A percentile compares a stretch with the other conserved stretches of the same genome.
Evolutionary conservation across 2,113 vertebrate genomes (phyloP).

Genomic region (Dendropsophus ebraccatus): DNA sequence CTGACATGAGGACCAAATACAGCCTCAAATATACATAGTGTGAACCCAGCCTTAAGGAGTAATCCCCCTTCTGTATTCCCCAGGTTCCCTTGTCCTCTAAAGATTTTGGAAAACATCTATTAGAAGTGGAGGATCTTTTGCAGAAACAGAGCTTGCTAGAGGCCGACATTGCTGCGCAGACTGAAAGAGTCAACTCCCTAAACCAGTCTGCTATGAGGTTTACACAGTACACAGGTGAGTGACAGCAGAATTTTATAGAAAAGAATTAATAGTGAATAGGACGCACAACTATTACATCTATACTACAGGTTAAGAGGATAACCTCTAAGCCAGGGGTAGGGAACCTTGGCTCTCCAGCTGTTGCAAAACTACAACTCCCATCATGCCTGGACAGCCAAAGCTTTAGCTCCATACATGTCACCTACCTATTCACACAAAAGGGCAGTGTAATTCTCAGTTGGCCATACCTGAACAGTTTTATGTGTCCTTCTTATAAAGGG

Average conservation of each 20-base stretch:
- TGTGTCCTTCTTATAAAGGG: no score
- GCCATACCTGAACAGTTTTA: neutral
- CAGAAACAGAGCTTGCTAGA: slow-evolving; percentile 92
- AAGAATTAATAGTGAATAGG: neutral
- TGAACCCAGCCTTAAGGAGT: no score
- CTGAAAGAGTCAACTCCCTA: slow-evolving; percentile 85
- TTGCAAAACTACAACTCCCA: no score
- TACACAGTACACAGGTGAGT: slow-evolving; percentile 84
- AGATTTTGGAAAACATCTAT: slow-evolving; percentile 91
- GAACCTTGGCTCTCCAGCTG: no score
- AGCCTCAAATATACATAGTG: no score
- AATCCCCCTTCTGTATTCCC: neutral
- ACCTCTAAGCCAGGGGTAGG: neutral
- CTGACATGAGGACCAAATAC: no score
- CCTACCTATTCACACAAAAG: neutral
- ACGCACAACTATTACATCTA: no score
- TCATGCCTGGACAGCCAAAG: no score
- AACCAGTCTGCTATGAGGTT: slow-evolving; percentile 86
- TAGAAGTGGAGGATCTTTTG: slow-evolving; percentile 91
- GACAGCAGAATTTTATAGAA: neutral
- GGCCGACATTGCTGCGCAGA: slow-evolving; percentile 86
- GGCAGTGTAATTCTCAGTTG: neutral
- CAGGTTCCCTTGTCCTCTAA: slow-evolving; percentile 76
- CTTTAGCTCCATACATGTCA: neutral
- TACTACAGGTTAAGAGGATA: no score